These are phyloP conservation scores for Leptodactylus fuscus DNA, from an alignment of 2,113 vertebrate species.

Conservation along the genomic window DNA sequence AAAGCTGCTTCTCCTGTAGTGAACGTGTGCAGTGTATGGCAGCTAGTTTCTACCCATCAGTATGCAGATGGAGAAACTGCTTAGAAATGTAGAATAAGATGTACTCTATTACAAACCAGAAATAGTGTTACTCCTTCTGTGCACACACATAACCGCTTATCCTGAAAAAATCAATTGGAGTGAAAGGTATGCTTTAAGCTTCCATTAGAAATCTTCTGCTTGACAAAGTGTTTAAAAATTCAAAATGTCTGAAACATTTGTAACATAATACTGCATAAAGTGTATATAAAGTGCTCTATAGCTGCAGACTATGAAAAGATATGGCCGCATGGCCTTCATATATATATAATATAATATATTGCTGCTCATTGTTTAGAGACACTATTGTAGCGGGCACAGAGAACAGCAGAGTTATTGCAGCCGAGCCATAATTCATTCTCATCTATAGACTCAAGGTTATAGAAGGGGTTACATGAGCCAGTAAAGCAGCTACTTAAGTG, in stretches of 20 bases:
- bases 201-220: background rate
- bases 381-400: background rate
- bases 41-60: too few species aligned
- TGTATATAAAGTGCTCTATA: background rate
- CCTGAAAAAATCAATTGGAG: too few species aligned
- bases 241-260: background rate
- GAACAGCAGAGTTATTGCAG: background rate
- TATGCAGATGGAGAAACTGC: too few species aligned
- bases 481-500: conserved; percentile 38
- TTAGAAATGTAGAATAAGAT: too few species aligned
- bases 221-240: background rate
- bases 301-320: background rate
- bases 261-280: background rate
- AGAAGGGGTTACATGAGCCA: conserved; percentile 14
- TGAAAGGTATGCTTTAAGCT: too few species aligned
- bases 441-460: conserved; percentile 49
- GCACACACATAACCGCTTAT: too few species aligned
- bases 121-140: too few species aligned
- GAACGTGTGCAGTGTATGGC: too few species aligned
- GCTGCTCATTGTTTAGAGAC: background rate
- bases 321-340: background rate
- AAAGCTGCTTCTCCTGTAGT: too few species aligned
- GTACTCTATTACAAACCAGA: too few species aligned
- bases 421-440: conserved; percentile 43
- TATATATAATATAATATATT: background rate